Base-by-base conservation (phyloP, 92 coral and sea anemone genomes). In the Parazoanthus atlanticus region DNA sequence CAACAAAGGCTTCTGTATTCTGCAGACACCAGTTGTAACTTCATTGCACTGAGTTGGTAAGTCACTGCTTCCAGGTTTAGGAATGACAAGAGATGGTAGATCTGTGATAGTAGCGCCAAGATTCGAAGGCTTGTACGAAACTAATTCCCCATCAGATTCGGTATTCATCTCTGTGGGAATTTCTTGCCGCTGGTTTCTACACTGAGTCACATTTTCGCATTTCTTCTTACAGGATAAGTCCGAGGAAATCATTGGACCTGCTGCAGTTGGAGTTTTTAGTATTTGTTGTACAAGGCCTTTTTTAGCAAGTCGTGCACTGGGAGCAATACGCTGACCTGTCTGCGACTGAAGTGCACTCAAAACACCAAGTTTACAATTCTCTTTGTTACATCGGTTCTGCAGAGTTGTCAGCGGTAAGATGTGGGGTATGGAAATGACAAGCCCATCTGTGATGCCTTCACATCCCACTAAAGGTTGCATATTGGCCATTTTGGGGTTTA, bases 281-380 rank as follows among this genome's bases (percentile, higher is more conserved):
- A 89, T 86, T 64, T 92, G 96, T 34, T 84, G 81, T 0, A 80
- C 91, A 29, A 94, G 93, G 17, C 94, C 92, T 25, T 78, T 89
- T 76, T 90, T 94, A 70, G 70, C 40, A 49, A 54, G 73, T 70
- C 74, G 86, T 78, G 61, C 91, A 33, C 75, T 64, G 34, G 10
- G 33, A 34, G 34, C 65, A 41, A 49, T 2, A 16, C 65, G 61
- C 4, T 26, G 64, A 32, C 30, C 19, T 12, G 40, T 33, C 19
- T 61, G 23, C 5, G 10, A 64, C 54, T 61, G 52, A 58, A 64
- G 67, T 81, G 85, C 3, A n/a, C 1, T 47, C 1, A 84, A 21
- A 15, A 38, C 36, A 21, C 67, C 36, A 16, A 38, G 28, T 29
- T 67, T 69, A 19, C 19, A 5, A 25, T 12, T 28, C 34, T 33